Evolutionary conservation across 2,113 vertebrate genomes (phyloP), one percentile per base, ranked within the genome.

Genomic region (Aldabrachelys gigantea): DNA sequence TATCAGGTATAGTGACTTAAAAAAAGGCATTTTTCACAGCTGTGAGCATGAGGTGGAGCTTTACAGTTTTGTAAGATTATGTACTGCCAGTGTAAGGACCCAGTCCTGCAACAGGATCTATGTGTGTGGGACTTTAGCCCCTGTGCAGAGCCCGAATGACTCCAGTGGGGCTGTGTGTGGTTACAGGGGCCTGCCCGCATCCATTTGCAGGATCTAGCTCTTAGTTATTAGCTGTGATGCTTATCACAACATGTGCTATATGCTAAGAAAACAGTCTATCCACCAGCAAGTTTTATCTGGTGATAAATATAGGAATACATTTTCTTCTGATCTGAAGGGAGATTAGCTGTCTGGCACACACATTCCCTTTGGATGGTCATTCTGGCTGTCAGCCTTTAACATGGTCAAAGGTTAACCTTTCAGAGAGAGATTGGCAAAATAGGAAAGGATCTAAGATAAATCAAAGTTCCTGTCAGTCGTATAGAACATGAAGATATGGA

Each of bases 261-360:
- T 72, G 35, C 35, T 72, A 75, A 38, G 93, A 95, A 75, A 95
- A 76, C 10, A 85, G 62, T 82, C 72, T 87, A 95, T 94, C 94
- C 94, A 85, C 84, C 90, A 88, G 84, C 80, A 95, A 86, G 87
- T 88, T 89, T 89, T 95, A 88, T 95, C 93, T 91, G 72, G 83
- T 17, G 88, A 47, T 84, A 88, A 92, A 54, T 92, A 81, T 65
- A 93, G 91, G 89, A 95, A 88, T 86, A 91, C 72, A 25, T 44
- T 47, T 78, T 78, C 27, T 88, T 96, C 78, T 92, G 35, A 84
- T 88, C 62, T 96, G 79, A 89, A 82, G 56, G 52, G 41, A 80
- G 50, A 50, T 49, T 88, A 59, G 72, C 53, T 88, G 3, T 82
- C 89, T 88, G 8, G 12, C 82, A 1, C 54, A 13, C 81, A 38